These are phyloP conservation scores for Tachina grossa DNA, from an alignment of 2,888 invertebrate genomes.

Conservation along the genomic window DNA sequence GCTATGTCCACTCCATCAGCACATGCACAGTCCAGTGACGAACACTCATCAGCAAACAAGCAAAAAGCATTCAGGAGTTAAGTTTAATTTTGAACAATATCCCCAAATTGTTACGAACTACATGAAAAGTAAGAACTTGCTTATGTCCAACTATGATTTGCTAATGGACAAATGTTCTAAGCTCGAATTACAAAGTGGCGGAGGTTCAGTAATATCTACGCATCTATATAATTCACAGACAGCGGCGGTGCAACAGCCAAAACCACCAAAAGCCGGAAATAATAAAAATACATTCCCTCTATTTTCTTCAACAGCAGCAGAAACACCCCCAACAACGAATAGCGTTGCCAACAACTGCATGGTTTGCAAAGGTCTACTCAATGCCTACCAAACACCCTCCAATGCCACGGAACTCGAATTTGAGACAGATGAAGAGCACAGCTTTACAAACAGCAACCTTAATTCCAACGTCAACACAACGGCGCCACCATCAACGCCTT, in stretches of 20 bases:
- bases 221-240: conserved; percentile 26
- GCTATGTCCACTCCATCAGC: conserved; percentile 79
- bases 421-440: conserved; percentile 82
- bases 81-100: conserved; percentile 89
- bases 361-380: conserved; percentile 83
- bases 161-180: conserved; percentile 80
- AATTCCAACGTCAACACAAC: background rate
- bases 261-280: conserved; percentile 82
- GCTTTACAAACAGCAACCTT: conserved; percentile 70
- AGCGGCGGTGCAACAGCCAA: background rate
- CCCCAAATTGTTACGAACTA: conserved; percentile 89
- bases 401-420: conserved; percentile 90
- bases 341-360: conserved; percentile 83
- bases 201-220: conserved; percentile 69
- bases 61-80: conserved; percentile 85
- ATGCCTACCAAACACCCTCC: conserved; percentile 88
- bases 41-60: conserved; percentile 54
- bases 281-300: conserved; percentile 61
- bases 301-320: conserved; percentile 78
- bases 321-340: conserved; percentile 48
- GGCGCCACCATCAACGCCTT: conserved; percentile 53
- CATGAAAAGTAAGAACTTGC: conserved; percentile 89
- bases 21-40: conserved; percentile 74
- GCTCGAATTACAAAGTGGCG: conserved; percentile 77
- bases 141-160: conserved; percentile 82